Evolutionary conservation across 2,113 vertebrate species (phyloP).

Genomic region (Chamaetylas fuelleborni): DNA sequence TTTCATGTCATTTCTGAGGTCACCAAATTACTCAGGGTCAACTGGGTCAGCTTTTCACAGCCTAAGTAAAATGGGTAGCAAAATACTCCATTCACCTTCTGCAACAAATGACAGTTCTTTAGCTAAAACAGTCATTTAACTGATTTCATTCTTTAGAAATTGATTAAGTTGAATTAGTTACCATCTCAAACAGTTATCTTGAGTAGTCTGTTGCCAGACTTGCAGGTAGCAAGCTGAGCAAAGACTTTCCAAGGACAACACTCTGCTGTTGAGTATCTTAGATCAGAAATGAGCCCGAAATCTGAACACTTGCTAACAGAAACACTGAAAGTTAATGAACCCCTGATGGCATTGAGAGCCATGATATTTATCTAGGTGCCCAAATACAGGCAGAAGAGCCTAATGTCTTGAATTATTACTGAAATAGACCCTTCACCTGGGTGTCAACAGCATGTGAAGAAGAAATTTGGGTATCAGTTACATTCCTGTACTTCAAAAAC

Average conservation of each 20-base stretch:
- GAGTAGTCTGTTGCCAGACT: not conserved
- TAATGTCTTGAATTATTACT: not conserved
- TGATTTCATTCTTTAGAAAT: not conserved
- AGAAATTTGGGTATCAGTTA: not conserved
- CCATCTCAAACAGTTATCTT: not conserved
- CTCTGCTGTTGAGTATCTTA: not conserved
- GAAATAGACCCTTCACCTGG: not conserved
- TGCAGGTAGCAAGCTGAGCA: not conserved
- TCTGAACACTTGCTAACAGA: not conserved
- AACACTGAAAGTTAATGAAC: not conserved
- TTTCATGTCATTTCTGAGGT: not conserved
- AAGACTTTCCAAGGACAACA: constrained; percentile 13
- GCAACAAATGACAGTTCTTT: not conserved
- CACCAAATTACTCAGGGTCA: not conserved
- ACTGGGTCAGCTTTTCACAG: not conserved
- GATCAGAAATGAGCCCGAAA: not conserved
- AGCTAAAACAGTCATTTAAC: not conserved
- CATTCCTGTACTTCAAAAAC: not conserved
- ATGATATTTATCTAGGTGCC: not conserved
- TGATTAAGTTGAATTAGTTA: constrained; percentile 1
- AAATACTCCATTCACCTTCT: not conserved
- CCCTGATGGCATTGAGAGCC: not conserved
- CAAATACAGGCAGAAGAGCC: not conserved
- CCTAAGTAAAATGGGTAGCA: not conserved
- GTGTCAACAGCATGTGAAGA: not conserved